These are phyloP conservation scores for Sesamia nonagrioides DNA, from an alignment of 1,140 invertebrate genomes.

Conservation along the genomic window DNA sequence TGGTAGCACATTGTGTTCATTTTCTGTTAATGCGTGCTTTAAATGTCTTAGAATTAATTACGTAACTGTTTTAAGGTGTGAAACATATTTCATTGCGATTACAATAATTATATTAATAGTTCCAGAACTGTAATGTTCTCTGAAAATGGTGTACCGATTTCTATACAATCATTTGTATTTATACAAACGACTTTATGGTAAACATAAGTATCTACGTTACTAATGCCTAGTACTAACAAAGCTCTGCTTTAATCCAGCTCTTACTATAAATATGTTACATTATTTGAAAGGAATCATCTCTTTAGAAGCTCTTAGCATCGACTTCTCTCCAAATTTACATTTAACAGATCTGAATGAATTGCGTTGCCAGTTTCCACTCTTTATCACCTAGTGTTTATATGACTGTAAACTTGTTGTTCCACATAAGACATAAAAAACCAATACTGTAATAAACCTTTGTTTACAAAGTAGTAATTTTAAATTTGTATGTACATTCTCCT, in stretches of 20 bases:
- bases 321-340: slow-evolving; percentile 34
- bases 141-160: neutral
- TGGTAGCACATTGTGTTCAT: neutral
- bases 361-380: slow-evolving; percentile 16
- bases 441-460: neutral
- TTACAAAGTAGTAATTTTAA: neutral
- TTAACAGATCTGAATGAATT: slow-evolving; percentile 35
- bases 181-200: neutral
- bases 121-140: neutral
- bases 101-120: slow-evolving; percentile 5
- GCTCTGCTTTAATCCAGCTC: neutral
- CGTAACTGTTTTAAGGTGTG: neutral
- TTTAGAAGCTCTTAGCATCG: slow-evolving; percentile 33
- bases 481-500: neutral
- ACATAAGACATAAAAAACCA: slow-evolving; percentile 11
- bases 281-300: slow-evolving; percentile 27
- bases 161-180: too few relatives aligned
- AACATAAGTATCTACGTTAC: neutral
- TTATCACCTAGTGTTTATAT: slow-evolving; percentile 33
- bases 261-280: slow-evolving; percentile 26
- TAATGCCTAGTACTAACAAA: slow-evolving; percentile 1
- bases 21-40: neutral
- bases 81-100: neutral
- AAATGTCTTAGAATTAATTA: slow-evolving; percentile 11
- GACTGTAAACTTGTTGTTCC: slow-evolving; percentile 7